Conservation (phyloP, 1,140 invertebrate genomes). For the Drosophila novamexicana region DNA sequence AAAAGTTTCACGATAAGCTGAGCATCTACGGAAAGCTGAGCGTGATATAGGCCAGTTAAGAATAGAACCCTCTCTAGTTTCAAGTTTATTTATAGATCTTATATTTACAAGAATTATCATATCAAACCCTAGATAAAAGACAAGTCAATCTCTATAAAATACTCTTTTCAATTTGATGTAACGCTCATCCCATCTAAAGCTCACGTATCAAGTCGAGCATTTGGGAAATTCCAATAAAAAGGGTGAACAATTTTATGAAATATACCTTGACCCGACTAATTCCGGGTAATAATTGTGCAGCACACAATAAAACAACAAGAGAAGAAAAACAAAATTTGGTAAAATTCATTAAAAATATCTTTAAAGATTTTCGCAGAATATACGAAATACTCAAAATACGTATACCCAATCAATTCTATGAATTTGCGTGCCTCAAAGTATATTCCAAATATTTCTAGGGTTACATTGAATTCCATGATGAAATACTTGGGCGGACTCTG, state of each 20-base stretch:
- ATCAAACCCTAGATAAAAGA: too few relatives aligned
- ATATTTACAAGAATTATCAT: too few relatives aligned
- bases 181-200: too few relatives aligned
- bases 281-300: too few relatives aligned
- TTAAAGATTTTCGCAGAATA: neutral
- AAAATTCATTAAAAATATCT: neutral
- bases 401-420: neutral
- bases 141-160: too few relatives aligned
- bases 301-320: neutral
- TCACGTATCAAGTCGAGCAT: too few relatives aligned
- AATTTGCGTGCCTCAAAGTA: neutral
- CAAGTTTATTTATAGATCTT: too few relatives aligned
- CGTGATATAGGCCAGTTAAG: neutral
- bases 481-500: neutral
- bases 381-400: neutral
- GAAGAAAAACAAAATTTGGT: neutral
- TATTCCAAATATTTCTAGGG: neutral
- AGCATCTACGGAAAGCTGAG: neutral
- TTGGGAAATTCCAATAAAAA: too few relatives aligned
- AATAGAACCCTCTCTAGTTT: too few relatives aligned
- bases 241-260: too few relatives aligned
- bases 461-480: neutral
- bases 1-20: constrained; percentile 3
- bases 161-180: too few relatives aligned
- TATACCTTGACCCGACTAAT: too few relatives aligned